These are phyloP conservation scores for Romanogobio albipinnatus DNA, from an alignment of 2,113 vertebrate species.

Conservation along the genomic window DNA sequence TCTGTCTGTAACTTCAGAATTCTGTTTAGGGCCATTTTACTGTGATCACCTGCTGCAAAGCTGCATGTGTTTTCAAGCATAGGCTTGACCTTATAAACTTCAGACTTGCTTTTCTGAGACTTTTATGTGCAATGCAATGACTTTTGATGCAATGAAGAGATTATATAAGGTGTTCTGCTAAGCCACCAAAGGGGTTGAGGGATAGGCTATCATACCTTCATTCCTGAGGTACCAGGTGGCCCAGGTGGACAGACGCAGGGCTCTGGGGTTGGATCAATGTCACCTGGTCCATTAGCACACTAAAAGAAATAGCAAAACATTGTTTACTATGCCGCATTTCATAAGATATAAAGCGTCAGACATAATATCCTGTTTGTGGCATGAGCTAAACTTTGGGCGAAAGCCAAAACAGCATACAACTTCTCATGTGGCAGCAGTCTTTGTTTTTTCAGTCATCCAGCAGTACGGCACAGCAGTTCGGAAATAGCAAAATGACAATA, in stretches of 20 bases:
- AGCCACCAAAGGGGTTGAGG: background rate
- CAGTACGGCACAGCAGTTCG: slow-evolving; percentile 20
- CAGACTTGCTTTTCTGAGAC: slow-evolving; percentile 50
- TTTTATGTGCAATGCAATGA: slow-evolving; percentile 29
- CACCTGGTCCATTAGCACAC: slow-evolving; percentile 87
- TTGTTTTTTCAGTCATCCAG: background rate
- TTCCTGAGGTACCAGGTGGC: slow-evolving; percentile 83
- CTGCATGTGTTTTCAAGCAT: slow-evolving; percentile 42
- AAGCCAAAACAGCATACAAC: slow-evolving; percentile 23
- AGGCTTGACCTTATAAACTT: slow-evolving; percentile 69
- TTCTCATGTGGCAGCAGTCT: background rate
- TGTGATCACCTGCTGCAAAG: slow-evolving; percentile 44
- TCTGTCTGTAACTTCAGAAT: slow-evolving; percentile 49
- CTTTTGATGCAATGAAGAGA: slow-evolving; percentile 43
- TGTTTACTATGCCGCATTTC: background rate
- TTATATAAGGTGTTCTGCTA: background rate
- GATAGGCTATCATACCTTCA: slow-evolving; percentile 72
- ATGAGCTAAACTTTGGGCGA: background rate
- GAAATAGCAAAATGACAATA: slow-evolving; percentile 9
- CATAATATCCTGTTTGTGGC: background rate
- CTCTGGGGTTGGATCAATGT: slow-evolving; percentile 79
- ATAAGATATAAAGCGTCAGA: background rate
- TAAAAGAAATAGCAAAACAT: slow-evolving; percentile 63
- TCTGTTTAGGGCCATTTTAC: slow-evolving; percentile 62
- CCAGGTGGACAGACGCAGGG: slow-evolving; percentile 91